Conservation (phyloP, 35 echinoderm and acorn worm genomes). For the Strongylocentrotus purpuratus region DNA sequence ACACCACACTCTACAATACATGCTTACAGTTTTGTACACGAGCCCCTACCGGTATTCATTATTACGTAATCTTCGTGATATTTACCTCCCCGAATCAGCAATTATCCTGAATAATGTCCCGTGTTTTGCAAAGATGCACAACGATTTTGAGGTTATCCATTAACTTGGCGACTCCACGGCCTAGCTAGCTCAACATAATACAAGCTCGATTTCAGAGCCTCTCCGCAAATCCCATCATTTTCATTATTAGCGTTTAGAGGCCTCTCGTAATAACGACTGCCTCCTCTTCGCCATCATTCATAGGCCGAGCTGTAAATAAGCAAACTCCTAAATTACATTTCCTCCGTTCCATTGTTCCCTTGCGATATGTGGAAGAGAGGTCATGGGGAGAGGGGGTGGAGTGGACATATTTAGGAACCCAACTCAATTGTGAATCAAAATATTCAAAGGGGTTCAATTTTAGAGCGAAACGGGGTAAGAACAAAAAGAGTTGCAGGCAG, state of each 20-base stretch:
- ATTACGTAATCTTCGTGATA: constrained; percentile 11
- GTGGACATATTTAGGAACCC: constrained; percentile 13
- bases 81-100: constrained; percentile 35
- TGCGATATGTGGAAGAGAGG: not conserved
- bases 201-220: not conserved
- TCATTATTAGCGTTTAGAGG: not conserved
- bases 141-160: constrained; percentile 17
- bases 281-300: not conserved
- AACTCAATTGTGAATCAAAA: not conserved
- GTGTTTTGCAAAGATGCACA: not conserved
- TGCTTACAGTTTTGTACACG: not conserved
- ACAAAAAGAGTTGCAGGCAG: too few species aligned
- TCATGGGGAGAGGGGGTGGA: not conserved
- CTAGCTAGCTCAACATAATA: not conserved
- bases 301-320: not conserved
- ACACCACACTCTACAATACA: not conserved
- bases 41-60: not conserved
- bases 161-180: not conserved
- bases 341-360: not conserved
- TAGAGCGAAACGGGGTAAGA: too few species aligned
- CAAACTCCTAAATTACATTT: not conserved
- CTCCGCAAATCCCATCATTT: not conserved
- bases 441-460: not conserved
- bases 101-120: constrained; percentile 37
- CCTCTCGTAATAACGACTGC: not conserved